Base-by-base conservation (phyloP, 2,113 vertebrate genomes). In the Melanerpes formicivorus region DNA sequence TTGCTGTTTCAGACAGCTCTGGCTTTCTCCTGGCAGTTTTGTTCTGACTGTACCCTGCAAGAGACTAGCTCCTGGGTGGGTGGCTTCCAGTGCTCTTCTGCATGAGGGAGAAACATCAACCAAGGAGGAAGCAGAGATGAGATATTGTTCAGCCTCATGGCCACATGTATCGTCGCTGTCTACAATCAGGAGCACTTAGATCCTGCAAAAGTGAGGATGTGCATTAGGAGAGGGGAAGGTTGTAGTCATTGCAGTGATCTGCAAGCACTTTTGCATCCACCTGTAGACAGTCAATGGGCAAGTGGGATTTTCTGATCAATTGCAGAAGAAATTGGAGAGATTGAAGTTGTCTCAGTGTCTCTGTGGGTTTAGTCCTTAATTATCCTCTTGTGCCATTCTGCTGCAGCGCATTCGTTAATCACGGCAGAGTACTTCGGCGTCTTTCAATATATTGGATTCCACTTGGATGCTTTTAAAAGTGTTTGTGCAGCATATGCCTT, bases 381-480 rank as follows among this genome's bases (percentile, higher is more conserved):
- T 93, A 81, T 93, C 60, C 64, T 83, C 82, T 77, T 85, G 71
- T 70, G 66, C 63, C 59, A 10, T 65, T 88, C 54, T 88, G 70
- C 55, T 90, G 80, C 73, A 91, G 70, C 6, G 0, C 1, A 2
- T 88, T 91, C 86, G 32, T 88, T 91, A 93, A 93, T 93, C 63
- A 37, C 56, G 88, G 40, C 62, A 25, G 63, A 86, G 74, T 86
- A 88, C 83, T 92, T 94, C 3, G 86, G n/a, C 66, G 84, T 91
- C 80, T 90, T 90, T 94, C 88, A 90, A 70, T 93, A 87, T 95
- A 88, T 87, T 90, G 90, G 90, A 93, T 95, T 93, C 86, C 50
- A 70, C 90, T 90, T 94, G 66, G 66, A 55, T 75, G 73, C 63
- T 76, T 93, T 92, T 59, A 55, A 79, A 91, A 92, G 86, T 86